These are phyloP conservation scores for Hoplostethus atlanticus DNA, from an alignment of 2,797 vertebrate genomes.

Conservation along the genomic window DNA sequence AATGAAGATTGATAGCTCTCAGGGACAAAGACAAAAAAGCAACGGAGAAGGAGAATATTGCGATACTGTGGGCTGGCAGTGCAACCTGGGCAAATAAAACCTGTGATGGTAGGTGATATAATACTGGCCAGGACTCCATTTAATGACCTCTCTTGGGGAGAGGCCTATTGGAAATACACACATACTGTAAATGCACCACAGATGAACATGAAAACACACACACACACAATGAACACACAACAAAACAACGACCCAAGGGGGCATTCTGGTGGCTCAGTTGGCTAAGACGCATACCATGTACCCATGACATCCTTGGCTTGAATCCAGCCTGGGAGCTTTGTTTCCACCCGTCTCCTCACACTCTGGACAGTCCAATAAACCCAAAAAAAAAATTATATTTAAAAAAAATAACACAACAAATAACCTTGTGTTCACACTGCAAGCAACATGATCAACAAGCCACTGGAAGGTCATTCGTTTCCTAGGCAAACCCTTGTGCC, in stretches of 20 bases:
- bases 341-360: neutral
- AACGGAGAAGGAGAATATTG: conserved; percentile 30
- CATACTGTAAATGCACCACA: conserved; percentile 3
- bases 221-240: neutral
- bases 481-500: too few relatives aligned
- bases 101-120: conserved; percentile 61
- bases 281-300: neutral
- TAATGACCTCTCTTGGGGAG: conserved; percentile 59
- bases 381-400: neutral
- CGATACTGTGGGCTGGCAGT: conserved; percentile 24
- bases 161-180: conserved; percentile 1
- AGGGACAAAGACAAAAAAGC: conserved; percentile 31
- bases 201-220: conserved; percentile 18
- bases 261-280: neutral
- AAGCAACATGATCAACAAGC: neutral
- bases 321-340: too few relatives aligned
- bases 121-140: conserved; percentile 51
- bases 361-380: neutral
- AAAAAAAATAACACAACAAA: neutral
- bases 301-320: too few relatives aligned
- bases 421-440: neutral
- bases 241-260: neutral
- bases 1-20: conserved; percentile 72
- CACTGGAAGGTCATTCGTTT: too few relatives aligned
- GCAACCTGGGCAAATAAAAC: conserved; percentile 38